phyloP scores from a whole-genome alignment of 2,113 vertebrate genomes.

The Lycaon pictus region DNA sequence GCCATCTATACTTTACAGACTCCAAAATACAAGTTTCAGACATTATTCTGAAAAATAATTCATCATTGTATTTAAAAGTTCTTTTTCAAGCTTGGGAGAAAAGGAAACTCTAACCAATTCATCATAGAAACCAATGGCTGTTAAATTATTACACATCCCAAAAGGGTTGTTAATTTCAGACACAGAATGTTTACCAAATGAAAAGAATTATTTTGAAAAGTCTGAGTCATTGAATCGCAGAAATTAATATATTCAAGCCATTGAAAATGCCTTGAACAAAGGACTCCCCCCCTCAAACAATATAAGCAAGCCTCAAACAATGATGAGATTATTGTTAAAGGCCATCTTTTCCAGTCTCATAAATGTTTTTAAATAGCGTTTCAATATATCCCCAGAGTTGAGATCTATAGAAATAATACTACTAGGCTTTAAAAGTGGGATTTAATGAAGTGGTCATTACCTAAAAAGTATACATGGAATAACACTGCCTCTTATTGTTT shows the following conservation, averaged over 20 bases:
- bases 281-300: slow-evolving; percentile 66
- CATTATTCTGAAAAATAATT: background rate
- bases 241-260: slow-evolving; percentile 81
- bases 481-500: slow-evolving; percentile 40
- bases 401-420: background rate
- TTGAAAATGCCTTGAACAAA: slow-evolving; percentile 81
- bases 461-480: slow-evolving; percentile 58
- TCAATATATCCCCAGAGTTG: slow-evolving; percentile 75
- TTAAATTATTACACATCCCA: slow-evolving; percentile 31
- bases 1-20: background rate
- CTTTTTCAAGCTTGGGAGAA: slow-evolving; percentile 55
- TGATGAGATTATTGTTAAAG: slow-evolving; percentile 81
- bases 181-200: slow-evolving; percentile 64
- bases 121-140: background rate
- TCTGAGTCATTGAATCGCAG: slow-evolving; percentile 74
- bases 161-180: background rate
- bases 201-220: slow-evolving; percentile 72
- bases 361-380: slow-evolving; percentile 81
- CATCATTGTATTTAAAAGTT: background rate
- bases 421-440: slow-evolving; percentile 65
- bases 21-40: background rate
- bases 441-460: slow-evolving; percentile 30
- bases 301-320: slow-evolving; percentile 79
- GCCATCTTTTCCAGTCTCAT: slow-evolving; percentile 80
- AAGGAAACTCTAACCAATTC: background rate